Conservation (phyloP, 2,113 vertebrate species). For the Actenoides hombroni region DNA sequence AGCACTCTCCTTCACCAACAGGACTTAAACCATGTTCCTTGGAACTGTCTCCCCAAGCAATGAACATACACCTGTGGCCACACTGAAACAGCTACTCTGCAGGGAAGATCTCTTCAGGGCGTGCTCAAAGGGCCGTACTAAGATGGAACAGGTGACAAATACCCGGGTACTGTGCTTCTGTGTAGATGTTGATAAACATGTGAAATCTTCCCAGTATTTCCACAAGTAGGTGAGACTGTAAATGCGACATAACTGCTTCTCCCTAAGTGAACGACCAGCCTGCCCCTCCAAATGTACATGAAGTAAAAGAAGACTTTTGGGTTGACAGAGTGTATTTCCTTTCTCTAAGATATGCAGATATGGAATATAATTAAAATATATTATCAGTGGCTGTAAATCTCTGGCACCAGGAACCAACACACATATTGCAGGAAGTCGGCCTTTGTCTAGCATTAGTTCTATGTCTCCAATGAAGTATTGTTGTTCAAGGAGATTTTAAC, state of each 20-base stretch:
- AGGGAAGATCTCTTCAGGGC: neutral
- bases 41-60: neutral
- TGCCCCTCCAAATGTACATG: neutral
- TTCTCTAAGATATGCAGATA: slow-evolving; percentile 54
- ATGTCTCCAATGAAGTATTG: slow-evolving; percentile 44
- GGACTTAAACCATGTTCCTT: neutral
- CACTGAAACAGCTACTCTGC: neutral
- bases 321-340: slow-evolving; percentile 51
- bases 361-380: slow-evolving; percentile 58
- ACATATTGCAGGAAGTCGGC: slow-evolving; percentile 40
- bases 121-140: neutral
- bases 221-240: neutral
- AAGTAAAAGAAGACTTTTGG: slow-evolving; percentile 27
- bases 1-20: neutral
- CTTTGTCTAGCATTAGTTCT: slow-evolving; percentile 53
- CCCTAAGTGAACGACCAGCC: neutral
- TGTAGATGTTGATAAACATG: neutral
- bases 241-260: neutral
- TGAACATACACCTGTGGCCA: accelerated
- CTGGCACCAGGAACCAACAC: slow-evolving; percentile 27
- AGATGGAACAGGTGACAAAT: neutral
- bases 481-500: slow-evolving; percentile 46
- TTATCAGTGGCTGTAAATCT: slow-evolving; percentile 62
- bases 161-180: neutral
- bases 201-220: neutral